Percentiles rank a stretch among this genome's conserved stretches.
These are phyloP conservation scores for Pemphigus obesinymphae DNA, from an alignment of 1,140 invertebrate genomes.

Conservation along the genomic window DNA sequence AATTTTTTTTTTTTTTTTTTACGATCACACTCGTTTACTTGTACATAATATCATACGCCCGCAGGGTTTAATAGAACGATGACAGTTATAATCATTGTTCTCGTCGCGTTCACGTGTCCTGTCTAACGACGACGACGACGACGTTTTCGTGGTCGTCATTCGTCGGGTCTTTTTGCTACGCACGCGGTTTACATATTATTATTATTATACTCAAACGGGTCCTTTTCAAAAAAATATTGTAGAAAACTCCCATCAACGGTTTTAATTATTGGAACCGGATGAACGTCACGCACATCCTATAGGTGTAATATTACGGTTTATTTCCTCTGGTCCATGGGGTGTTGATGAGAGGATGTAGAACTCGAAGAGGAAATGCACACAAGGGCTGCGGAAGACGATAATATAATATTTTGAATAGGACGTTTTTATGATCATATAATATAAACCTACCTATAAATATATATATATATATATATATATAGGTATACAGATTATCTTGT, in stretches of 20 bases:
- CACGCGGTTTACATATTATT: neutral
- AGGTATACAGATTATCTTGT: conserved; percentile 22
- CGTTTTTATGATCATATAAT: neutral
- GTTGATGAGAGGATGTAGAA: neutral
- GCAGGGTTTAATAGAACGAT: neutral
- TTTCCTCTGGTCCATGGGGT: neutral
- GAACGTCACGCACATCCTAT: neutral
- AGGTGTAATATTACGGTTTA: conserved; percentile 35
- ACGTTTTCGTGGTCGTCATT: neutral
- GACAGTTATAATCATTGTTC: conserved; percentile 13
- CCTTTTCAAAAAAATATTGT: neutral
- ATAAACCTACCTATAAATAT: no score
- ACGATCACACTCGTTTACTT: no score
- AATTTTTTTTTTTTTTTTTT: no score
- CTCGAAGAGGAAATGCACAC: neutral
- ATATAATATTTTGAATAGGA: neutral
- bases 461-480: no score
- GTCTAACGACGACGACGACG: no score
- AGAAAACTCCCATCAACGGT: neutral
- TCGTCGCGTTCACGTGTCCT: neutral
- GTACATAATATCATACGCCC: neutral
- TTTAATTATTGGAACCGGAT: conserved; percentile 22
- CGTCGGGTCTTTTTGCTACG: neutral
- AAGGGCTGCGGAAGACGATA: neutral
- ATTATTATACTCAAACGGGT: no score